Evolutionary conservation across 2,113 vertebrate genomes (phyloP).

Genomic region (Xenopus borealis): DNA sequence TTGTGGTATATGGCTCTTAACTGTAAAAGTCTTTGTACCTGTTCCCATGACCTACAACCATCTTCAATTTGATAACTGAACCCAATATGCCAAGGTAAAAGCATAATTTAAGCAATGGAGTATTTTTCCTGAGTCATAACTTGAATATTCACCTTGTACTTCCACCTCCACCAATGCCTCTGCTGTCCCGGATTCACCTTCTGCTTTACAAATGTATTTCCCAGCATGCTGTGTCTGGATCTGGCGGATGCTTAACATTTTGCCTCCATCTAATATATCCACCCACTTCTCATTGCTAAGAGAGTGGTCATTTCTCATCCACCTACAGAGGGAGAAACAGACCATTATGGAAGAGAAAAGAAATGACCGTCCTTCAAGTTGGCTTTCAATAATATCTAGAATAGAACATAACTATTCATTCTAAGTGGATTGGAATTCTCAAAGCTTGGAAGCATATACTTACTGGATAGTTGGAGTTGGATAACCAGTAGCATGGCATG

Average conservation of each 20-base stretch:
- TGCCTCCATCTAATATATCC: conserved; percentile 14
- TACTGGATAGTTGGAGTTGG: conserved; percentile 57
- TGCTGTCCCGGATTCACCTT: conserved; percentile 54
- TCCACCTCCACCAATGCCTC: conserved; percentile 58
- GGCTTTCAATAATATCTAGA: too few species aligned
- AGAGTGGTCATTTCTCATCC: conserved; percentile 58
- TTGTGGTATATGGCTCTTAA: too few species aligned
- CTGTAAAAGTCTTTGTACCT: too few species aligned
- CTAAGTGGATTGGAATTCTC: too few species aligned
- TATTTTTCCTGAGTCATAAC: too few species aligned
- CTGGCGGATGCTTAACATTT: conserved; percentile 39
- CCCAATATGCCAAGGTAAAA: too few species aligned
- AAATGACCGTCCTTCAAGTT: too few species aligned
- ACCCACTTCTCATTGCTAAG: background rate
- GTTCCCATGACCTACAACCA: too few species aligned
- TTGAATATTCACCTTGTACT: conserved; percentile 57
- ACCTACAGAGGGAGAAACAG: conserved; percentile 45
- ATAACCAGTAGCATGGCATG: conserved; percentile 52
- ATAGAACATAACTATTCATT: too few species aligned
- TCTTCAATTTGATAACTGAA: too few species aligned
- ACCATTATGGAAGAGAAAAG: background rate
- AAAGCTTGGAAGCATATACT: conserved; percentile 19
- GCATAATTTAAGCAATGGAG: too few species aligned
- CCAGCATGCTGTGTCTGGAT: conserved; percentile 52
- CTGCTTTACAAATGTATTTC: conserved; percentile 63